phyloP scores from a whole-genome alignment of 2,888 invertebrate genomes.

The Smittia sp. region DNA sequence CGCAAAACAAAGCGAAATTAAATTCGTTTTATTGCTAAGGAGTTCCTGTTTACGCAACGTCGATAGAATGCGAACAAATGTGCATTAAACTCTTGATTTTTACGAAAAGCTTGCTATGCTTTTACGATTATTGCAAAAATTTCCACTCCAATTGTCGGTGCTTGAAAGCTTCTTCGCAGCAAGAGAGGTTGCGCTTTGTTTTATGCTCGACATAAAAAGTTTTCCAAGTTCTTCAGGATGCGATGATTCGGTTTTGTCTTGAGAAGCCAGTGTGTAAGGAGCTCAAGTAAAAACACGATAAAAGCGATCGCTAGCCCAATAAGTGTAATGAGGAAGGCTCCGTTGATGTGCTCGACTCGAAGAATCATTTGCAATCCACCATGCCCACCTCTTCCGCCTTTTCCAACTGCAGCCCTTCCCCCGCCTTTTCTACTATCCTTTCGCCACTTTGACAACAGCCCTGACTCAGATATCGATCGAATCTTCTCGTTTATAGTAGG shows the following conservation, averaged over 20 bases:
- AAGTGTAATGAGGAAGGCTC: slow-evolving; percentile 14
- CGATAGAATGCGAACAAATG: slow-evolving; percentile 13
- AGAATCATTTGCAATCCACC: slow-evolving; percentile 14
- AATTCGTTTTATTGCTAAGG: neutral
- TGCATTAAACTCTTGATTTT: slow-evolving; percentile 25
- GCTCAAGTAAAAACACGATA: slow-evolving; percentile 11
- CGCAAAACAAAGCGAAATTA: neutral
- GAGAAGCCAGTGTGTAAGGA: neutral
- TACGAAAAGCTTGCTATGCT: slow-evolving; percentile 12
- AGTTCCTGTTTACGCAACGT: slow-evolving; percentile 12
- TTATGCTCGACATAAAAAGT: neutral
- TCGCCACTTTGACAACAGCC: slow-evolving; percentile 51
- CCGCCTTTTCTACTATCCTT: slow-evolving; percentile 7
- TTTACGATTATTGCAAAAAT: slow-evolving; percentile 13
- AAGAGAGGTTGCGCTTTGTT: neutral
- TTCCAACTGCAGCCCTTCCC: neutral
- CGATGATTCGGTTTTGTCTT: neutral
- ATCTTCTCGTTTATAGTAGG: slow-evolving; percentile 51
- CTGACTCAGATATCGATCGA: slow-evolving; percentile 50
- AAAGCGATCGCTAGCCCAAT: slow-evolving; percentile 16
- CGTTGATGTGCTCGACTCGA: slow-evolving; percentile 28
- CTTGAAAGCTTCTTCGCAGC: neutral
- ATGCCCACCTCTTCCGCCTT: neutral
- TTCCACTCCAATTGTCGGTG: slow-evolving; percentile 14
- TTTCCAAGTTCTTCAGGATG: neutral